Evolutionary conservation across 2,888 invertebrate species (phyloP).

Genomic region (Silvanus unidentatus): DNA sequence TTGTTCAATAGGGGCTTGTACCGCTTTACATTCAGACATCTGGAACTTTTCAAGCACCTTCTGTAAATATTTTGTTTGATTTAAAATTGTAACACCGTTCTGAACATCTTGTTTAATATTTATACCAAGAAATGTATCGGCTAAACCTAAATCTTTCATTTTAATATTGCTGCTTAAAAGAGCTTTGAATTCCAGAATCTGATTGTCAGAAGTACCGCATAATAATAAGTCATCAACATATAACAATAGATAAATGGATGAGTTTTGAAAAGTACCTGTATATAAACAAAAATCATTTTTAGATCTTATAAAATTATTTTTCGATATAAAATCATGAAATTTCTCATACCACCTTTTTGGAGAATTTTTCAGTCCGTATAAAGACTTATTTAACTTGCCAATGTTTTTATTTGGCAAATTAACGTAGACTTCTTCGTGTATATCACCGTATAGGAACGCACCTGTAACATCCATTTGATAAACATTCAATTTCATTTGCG

Average conservation of each 20-base stretch:
- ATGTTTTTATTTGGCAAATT: slow-evolving; percentile 20
- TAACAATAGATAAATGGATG: background rate
- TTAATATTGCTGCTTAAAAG: background rate
- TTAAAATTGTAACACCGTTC: background rate
- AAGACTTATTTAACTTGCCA: slow-evolving; percentile 28
- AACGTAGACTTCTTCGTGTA: slow-evolving; percentile 21
- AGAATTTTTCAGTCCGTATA: slow-evolving; percentile 35
- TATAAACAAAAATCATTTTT: slow-evolving; percentile 31
- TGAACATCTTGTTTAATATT: background rate
- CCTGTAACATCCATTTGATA: slow-evolving; percentile 24
- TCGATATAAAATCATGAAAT: slow-evolving; percentile 27
- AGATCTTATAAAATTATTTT: slow-evolving; percentile 23
- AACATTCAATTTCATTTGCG: slow-evolving; percentile 11
- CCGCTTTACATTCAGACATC: background rate
- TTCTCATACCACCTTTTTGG: slow-evolving; percentile 17
- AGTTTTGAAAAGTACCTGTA: background rate
- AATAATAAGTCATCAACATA: background rate
- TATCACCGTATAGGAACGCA: slow-evolving; percentile 21
- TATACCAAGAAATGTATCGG: background rate
- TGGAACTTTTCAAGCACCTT: background rate
- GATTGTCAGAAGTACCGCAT: background rate
- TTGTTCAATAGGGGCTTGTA: background rate
- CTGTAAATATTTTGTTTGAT: background rate
- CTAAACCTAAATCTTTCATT: background rate
- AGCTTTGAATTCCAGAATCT: background rate